phyloP scores from a whole-genome alignment of 2,888 invertebrate genomes.

The Sycophila texana region DNA sequence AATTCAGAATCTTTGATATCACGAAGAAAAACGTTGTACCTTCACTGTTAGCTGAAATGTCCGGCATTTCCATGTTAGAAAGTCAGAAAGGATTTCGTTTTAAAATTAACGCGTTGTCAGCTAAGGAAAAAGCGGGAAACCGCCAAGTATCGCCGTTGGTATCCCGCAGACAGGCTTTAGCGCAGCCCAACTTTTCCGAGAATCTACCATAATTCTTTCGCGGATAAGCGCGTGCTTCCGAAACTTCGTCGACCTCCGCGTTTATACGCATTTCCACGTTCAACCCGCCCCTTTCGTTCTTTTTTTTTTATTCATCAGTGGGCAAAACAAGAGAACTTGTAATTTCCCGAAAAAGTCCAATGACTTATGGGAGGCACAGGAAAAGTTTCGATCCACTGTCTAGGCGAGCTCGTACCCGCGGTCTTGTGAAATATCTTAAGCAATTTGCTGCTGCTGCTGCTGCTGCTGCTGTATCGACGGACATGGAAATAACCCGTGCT shows the following conservation, averaged over 20 bases:
- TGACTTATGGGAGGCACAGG: conserved; percentile 39
- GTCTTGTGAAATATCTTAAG: conserved; percentile 42
- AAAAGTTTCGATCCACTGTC: conserved; percentile 26
- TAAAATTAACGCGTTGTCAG: too few species aligned
- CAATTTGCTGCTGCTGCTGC: conserved; percentile 39
- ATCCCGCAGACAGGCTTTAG: conserved; percentile 2
- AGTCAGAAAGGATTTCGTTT: too few species aligned
- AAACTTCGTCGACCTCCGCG: background rate
- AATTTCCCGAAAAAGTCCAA: conserved; percentile 37
- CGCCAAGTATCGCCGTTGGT: background rate
- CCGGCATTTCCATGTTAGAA: too few species aligned
- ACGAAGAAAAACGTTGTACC: too few species aligned
- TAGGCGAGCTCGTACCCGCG: background rate
- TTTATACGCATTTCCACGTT: background rate
- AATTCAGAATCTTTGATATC: too few species aligned
- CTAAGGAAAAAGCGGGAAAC: background rate
- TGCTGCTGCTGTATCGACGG: conserved; percentile 49
- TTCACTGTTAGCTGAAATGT: too few species aligned
- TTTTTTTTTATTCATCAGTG: background rate
- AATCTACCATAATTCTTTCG: conserved; percentile 32
- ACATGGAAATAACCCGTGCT: conserved; percentile 27
- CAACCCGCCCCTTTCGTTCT: background rate
- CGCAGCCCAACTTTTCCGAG: background rate
- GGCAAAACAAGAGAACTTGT: conserved; percentile 35
- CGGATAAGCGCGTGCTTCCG: background rate